Conservation (phyloP, 2,797 vertebrate genomes). For the Eutrigla gurnardus region DNA sequence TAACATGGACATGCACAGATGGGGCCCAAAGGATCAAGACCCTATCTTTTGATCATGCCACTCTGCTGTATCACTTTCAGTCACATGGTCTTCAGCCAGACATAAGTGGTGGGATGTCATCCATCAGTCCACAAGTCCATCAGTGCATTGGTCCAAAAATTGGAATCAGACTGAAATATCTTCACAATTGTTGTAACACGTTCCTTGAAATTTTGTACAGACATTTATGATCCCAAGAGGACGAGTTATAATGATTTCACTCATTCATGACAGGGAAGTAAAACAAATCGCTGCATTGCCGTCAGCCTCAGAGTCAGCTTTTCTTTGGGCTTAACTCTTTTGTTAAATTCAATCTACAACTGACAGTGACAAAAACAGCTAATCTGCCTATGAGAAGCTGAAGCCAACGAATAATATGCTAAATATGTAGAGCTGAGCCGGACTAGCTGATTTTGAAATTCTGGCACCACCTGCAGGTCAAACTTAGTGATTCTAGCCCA, state of each 20-base stretch:
- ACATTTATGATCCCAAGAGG: slow-evolving; percentile 12
- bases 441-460: not conserved
- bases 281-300: not conserved
- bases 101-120: not conserved
- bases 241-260: not conserved
- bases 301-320: not conserved
- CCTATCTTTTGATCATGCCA: slow-evolving; percentile 17
- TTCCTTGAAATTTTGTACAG: slow-evolving; percentile 3
- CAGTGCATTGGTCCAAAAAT: slow-evolving; percentile 12
- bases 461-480: slow-evolving; percentile 8
- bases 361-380: slow-evolving; percentile 19
- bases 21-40: slow-evolving; percentile 27
- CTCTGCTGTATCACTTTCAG: slow-evolving; percentile 15
- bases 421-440: not conserved
- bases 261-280: not conserved
- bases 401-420: slow-evolving; percentile 4
- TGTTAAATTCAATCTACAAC: slow-evolving; percentile 23
- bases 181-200: not conserved
- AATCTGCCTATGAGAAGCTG: slow-evolving; percentile 31
- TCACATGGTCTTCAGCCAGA: not conserved
- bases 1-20: slow-evolving; percentile 69
- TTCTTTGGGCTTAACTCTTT: not conserved
- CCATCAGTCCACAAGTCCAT: slow-evolving; percentile 12
- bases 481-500: not conserved
- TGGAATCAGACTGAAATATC: not conserved